A percentile compares a stretch with the other conserved stretches of the same genome.
These are phyloP conservation scores for Centroberyx gerrardi DNA, from an alignment of 2,797 vertebrate species.

Conservation along the genomic window DNA sequence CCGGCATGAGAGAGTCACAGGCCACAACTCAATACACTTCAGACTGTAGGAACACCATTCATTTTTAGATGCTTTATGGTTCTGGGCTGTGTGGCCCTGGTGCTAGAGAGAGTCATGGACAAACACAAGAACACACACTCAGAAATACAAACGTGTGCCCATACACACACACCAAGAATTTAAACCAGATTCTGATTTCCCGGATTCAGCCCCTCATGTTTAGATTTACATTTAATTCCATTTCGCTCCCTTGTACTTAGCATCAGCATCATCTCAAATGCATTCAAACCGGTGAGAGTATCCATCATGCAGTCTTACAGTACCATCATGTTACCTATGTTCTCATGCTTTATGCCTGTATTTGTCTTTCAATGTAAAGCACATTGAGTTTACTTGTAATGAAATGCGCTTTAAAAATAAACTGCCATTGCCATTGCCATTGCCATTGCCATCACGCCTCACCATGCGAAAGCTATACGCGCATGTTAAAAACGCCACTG, in stretches of 20 bases:
- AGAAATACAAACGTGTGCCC: neutral
- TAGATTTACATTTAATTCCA: neutral
- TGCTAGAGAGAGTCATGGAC: conserved; percentile 1
- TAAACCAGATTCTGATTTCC: neutral
- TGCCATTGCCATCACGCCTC: conserved; percentile 20
- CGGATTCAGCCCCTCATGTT: neutral
- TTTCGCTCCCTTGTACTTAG: neutral
- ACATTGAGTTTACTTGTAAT: too few species aligned
- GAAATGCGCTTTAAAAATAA: too few species aligned
- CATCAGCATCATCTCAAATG: neutral
- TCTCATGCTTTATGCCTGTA: too few species aligned
- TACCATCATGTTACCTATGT: too few species aligned
- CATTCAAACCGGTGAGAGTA: conserved; percentile 1
- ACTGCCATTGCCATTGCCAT: too few species aligned
- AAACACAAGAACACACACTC: conserved; percentile 12
- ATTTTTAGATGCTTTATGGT: conserved; percentile 60
- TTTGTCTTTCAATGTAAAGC: too few species aligned
- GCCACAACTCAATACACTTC: conserved; percentile 56
- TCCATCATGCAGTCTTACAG: neutral
- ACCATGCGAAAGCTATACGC: neutral
- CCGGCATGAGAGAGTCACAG: conserved; percentile 33
- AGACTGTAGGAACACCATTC: conserved; percentile 45
- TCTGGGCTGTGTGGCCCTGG: conserved; percentile 36
- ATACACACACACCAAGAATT: neutral
- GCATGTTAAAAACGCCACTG: neutral